A percentile compares a stretch with the other conserved stretches of the same genome.
phyloP scores from a whole-genome alignment of 2,888 invertebrate genomes.

The Rhagium mordax region DNA sequence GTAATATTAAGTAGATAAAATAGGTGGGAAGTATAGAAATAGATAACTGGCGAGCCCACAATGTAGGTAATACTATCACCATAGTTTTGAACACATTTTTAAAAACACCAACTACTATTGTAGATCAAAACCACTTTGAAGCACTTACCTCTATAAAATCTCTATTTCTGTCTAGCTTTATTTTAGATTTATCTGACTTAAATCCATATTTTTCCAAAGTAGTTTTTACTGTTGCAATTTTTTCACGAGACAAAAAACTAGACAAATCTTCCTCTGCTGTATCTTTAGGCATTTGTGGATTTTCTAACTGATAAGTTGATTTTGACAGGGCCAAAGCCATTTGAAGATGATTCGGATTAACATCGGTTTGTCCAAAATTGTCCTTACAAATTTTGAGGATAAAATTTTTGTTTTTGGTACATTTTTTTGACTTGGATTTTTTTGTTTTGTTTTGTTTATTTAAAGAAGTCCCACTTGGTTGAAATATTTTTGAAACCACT shows the following conservation, averaged over 20 bases:
- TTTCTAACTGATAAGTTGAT: constrained; percentile 68
- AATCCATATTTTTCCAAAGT: constrained; percentile 79
- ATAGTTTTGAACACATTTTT: no score
- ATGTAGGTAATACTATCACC: no score
- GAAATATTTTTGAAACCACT: constrained; percentile 49
- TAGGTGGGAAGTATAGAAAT: no score
- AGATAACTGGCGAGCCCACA: no score
- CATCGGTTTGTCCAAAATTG: constrained; percentile 71
- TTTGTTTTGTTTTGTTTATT: constrained; percentile 27
- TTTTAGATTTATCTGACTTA: constrained; percentile 58
- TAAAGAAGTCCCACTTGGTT: background rate
- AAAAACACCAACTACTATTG: no score
- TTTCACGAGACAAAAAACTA: constrained; percentile 40
- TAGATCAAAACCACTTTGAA: no score
- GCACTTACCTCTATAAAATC: constrained; percentile 36
- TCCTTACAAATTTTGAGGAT: constrained; percentile 70
- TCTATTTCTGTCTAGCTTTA: constrained; percentile 30
- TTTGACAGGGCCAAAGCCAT: constrained; percentile 79
- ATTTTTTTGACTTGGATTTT: constrained; percentile 51
- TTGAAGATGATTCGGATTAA: constrained; percentile 78
- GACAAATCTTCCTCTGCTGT: constrained; percentile 38
- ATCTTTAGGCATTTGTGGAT: constrained; percentile 38
- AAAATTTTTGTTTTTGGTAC: constrained; percentile 62
- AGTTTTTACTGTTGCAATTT: constrained; percentile 67
- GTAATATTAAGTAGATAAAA: no score